Conservation (phyloP, 2,113 vertebrate genomes). For the Anas platyrhynchos region DNA sequence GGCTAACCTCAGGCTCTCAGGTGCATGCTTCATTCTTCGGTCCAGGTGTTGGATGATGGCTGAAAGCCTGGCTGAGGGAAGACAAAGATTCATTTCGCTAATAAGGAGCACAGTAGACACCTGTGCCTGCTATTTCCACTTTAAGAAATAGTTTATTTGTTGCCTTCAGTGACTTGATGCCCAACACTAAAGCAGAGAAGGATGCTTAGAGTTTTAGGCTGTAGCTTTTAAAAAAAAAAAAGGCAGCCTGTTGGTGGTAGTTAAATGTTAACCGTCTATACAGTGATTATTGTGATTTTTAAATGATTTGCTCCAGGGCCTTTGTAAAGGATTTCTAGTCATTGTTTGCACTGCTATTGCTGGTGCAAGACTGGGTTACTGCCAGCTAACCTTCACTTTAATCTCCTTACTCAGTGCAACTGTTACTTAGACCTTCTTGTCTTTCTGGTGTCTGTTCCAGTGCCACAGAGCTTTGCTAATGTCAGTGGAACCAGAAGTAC, state of each 20-base stretch:
- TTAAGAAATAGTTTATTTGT: not conserved
- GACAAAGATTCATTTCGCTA: not conserved
- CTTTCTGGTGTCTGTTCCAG: not conserved
- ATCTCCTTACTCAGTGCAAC: not conserved
- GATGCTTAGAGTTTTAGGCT: not conserved
- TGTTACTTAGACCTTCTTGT: not conserved
- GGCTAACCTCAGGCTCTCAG: not conserved
- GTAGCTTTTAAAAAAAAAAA: not conserved
- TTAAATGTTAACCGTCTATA: not conserved
- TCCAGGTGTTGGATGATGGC: not conserved
- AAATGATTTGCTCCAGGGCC: not conserved
- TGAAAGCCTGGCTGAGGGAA: not conserved
- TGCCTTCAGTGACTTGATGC: not conserved
- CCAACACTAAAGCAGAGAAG: not conserved
- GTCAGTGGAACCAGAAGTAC: not conserved
- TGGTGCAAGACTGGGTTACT: not conserved
- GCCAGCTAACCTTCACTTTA: not conserved
- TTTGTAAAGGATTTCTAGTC: not conserved
- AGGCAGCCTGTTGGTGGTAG: not conserved
- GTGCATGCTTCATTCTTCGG: fast-evolving
- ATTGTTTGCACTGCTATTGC: not conserved
- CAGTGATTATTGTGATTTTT: not conserved
- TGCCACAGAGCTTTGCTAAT: not conserved
- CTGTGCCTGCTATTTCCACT: too few species aligned
- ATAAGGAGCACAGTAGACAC: not conserved